Conservation (phyloP, 2,888 invertebrate species). For the Meiosimyza decipiens region DNA sequence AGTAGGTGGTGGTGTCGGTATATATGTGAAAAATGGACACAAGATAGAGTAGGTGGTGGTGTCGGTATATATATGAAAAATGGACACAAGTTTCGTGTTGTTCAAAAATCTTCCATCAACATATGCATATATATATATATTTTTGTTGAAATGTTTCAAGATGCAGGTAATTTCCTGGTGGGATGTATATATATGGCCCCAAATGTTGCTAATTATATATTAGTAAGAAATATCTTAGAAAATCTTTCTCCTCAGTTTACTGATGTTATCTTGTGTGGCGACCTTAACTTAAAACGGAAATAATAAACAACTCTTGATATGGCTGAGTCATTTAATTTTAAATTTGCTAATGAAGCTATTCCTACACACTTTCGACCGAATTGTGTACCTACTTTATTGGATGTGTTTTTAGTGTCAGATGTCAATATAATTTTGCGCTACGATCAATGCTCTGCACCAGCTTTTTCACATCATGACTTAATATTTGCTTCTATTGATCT, state of each 20-base stretch:
- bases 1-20: too few relatives aligned
- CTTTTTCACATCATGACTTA: constrained; percentile 11
- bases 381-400: constrained; percentile 4
- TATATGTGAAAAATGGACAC: too few relatives aligned
- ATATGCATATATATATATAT: neutral
- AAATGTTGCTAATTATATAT: neutral
- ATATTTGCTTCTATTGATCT: neutral
- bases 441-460: neutral
- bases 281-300: neutral
- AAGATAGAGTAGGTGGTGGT: too few relatives aligned
- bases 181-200: neutral
- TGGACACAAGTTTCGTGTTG: neutral
- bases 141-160: neutral
- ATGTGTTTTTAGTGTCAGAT: constrained; percentile 9
- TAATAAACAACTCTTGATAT: neutral
- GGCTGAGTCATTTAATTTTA: neutral
- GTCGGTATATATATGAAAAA: constrained; percentile 14
- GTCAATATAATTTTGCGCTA: neutral
- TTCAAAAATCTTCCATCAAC: neutral
- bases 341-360: neutral
- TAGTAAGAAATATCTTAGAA: neutral
- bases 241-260: neutral
- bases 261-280: neutral
- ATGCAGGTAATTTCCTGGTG: neutral
- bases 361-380: constrained; percentile 7